Conservation (phyloP, 1,140 invertebrate genomes). For the Grapholita molesta region DNA sequence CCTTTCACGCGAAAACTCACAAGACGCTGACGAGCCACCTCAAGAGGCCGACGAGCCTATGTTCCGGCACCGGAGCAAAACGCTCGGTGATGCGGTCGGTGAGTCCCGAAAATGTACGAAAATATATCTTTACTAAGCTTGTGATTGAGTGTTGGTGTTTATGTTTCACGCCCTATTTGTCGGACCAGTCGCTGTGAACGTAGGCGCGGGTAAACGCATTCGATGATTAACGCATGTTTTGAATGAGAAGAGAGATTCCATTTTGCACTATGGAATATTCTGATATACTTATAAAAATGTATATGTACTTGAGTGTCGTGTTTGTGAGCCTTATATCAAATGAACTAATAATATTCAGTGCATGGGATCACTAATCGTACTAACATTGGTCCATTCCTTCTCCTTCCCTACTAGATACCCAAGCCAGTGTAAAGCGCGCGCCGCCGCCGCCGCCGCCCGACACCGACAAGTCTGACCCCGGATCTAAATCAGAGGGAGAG, state of each 20-base stretch:
- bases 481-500: conserved; percentile 92
- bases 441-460: conserved; percentile 55
- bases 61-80: conserved; percentile 93
- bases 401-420: conserved; percentile 26
- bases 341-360: not conserved
- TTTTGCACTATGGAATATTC: not conserved
- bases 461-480: conserved; percentile 82
- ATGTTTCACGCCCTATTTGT: conserved; percentile 2
- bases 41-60: conserved; percentile 75
- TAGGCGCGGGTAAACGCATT: not conserved
- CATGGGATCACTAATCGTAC: conserved; percentile 5
- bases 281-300: not conserved
- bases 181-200: conserved; percentile 8
- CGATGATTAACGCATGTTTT: not conserved
- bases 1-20: conserved; percentile 79
- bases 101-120: conserved; percentile 34
- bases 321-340: not conserved
- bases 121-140: not conserved
- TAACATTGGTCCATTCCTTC: conserved; percentile 2
- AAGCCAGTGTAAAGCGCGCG: conserved; percentile 41
- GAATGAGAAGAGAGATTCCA: not conserved
- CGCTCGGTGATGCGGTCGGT: conserved; percentile 90
- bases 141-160: not conserved
- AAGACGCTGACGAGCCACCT: conserved; percentile 78
- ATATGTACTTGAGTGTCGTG: not conserved